These are phyloP conservation scores for Echinops telfairi DNA, from an alignment of 2,113 vertebrate genomes.

Conservation along the genomic window DNA sequence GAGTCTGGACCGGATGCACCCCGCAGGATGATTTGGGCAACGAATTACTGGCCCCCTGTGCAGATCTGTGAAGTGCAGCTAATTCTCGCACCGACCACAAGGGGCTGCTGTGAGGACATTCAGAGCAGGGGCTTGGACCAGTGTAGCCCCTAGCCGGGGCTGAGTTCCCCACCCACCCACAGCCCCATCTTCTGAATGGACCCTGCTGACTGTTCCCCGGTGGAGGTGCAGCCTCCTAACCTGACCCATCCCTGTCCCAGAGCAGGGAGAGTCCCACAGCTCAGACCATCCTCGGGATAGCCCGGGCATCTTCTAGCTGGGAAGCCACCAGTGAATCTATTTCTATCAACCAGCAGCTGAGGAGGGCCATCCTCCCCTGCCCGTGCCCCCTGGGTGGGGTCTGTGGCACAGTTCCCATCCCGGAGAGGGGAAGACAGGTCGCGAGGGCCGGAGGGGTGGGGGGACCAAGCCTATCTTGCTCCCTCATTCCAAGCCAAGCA, in stretches of 20 bases:
- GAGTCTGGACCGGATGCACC: neutral
- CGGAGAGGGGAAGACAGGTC: too few species aligned
- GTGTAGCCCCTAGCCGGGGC: too few species aligned
- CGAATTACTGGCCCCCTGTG: neutral
- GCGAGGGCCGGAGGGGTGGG: too few species aligned
- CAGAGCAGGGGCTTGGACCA: neutral
- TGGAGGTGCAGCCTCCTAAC: too few species aligned
- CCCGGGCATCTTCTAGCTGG: neutral
- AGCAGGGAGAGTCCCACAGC: neutral
- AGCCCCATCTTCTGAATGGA: too few species aligned
- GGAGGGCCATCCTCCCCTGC: neutral
- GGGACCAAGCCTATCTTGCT: neutral
- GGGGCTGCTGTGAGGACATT: neutral
- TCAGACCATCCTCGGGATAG: neutral
- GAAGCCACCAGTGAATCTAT: neutral
- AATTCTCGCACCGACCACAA: neutral
- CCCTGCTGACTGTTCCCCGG: too few species aligned
- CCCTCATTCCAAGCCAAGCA: slow-evolving; percentile 13
- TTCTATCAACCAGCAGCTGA: neutral
- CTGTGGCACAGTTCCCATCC: too few species aligned
- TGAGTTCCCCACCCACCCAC: accelerated
- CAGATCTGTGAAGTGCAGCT: neutral
- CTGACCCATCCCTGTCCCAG: neutral
- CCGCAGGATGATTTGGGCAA: neutral
- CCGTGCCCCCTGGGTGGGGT: neutral